Evolutionary conservation across 2,888 invertebrate genomes (phyloP).

Genomic region (Perizoma affinitatum): DNA sequence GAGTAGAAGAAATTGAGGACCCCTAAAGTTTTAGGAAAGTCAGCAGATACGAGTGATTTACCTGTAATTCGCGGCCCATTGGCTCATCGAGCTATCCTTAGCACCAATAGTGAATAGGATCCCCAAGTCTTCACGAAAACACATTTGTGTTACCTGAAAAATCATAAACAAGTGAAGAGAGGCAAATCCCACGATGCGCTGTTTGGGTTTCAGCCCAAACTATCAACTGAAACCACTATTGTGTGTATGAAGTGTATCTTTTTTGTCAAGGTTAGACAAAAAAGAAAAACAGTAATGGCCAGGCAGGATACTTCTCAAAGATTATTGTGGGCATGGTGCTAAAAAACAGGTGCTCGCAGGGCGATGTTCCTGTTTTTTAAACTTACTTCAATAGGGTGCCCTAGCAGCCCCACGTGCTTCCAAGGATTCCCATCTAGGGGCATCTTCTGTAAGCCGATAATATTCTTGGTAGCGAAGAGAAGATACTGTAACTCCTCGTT

Average conservation of each 20-base stretch:
- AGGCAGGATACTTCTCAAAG: too few species aligned
- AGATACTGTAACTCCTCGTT: constrained; percentile 71
- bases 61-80: constrained; percentile 72
- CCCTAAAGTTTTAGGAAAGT: too few species aligned
- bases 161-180: background rate
- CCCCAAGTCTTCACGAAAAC: constrained; percentile 63
- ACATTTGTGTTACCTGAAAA: constrained; percentile 57
- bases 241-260: too few species aligned
- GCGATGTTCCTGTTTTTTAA: background rate
- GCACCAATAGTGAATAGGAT: constrained; percentile 68
- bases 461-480: constrained; percentile 85
- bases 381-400: constrained; percentile 81
- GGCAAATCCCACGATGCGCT: too few species aligned
- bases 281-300: too few species aligned
- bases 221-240: too few species aligned
- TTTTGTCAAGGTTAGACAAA: too few species aligned
- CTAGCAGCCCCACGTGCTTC: constrained; percentile 85
- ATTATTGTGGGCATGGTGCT: too few species aligned
- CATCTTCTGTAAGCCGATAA: constrained; percentile 87
- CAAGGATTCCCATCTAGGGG: constrained; percentile 91
- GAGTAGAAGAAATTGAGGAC: too few species aligned
- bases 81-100: constrained; percentile 62
- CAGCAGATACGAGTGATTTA: constrained; percentile 27
- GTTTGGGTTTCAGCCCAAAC: background rate
- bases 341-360: too few species aligned